Evolutionary conservation across 2,113 vertebrate species (phyloP).

Genomic region (Callithrix jacchus): DNA sequence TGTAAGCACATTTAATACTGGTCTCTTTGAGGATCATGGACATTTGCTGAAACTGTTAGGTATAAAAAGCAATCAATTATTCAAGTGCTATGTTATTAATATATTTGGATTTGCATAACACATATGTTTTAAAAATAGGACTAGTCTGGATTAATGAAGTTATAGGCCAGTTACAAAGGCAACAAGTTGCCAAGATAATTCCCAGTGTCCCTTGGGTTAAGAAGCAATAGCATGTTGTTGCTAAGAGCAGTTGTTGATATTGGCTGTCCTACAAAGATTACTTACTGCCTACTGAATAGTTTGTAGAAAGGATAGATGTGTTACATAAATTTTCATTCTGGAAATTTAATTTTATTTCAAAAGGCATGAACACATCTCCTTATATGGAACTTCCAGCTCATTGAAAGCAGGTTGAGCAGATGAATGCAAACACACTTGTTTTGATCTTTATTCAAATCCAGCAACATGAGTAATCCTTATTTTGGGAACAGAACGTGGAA

Average conservation of each 20-base stretch:
- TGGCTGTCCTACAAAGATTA: not conserved
- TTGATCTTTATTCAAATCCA: not conserved
- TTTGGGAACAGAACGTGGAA: not conserved
- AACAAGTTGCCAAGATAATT: not conserved
- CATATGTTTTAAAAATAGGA: conserved; percentile 15
- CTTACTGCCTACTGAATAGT: not conserved
- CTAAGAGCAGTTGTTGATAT: not conserved
- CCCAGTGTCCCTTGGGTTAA: not conserved
- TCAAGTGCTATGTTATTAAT: conserved; percentile 39
- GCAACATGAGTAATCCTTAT: not conserved
- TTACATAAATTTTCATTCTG: not conserved
- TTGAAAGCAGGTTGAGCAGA: not conserved
- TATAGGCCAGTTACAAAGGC: not conserved
- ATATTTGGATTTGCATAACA: conserved; percentile 49
- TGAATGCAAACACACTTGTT: not conserved
- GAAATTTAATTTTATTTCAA: conserved; percentile 5
- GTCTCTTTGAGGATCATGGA: conserved; percentile 48
- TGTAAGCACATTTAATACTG: conserved; percentile 43
- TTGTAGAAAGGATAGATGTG: not conserved
- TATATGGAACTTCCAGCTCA: not conserved
- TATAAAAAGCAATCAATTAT: conserved; percentile 60
- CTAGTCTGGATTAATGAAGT: not conserved
- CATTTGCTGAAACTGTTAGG: conserved; percentile 61
- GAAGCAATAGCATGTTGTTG: not conserved
- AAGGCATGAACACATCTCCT: not conserved